phyloP scores from a whole-genome alignment of 2,797 vertebrate genomes.

The Glyptemys insculpta region DNA sequence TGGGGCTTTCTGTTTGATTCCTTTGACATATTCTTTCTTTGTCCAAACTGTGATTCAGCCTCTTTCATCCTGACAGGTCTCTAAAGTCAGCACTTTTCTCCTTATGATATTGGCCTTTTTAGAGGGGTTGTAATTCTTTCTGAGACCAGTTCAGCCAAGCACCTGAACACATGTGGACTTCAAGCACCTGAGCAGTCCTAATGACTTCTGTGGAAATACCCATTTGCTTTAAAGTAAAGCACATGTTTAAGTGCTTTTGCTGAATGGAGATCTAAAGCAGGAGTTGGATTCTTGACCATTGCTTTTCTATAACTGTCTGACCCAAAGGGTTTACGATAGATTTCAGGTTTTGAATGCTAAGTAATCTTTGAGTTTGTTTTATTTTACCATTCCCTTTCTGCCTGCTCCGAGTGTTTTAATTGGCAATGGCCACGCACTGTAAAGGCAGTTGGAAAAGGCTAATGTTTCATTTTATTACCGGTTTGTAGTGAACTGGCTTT shows the following conservation, averaged over 20 bases:
- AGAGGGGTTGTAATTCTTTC: conserved; percentile 35
- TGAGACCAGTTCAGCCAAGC: not conserved
- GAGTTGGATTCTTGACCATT: not conserved
- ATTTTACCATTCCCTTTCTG: conserved; percentile 50
- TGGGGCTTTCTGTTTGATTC: not conserved
- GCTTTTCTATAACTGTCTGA: conserved; percentile 8
- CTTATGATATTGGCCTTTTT: not conserved
- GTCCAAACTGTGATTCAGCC: not conserved
- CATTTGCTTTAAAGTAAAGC: conserved; percentile 6
- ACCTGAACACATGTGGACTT: not conserved
- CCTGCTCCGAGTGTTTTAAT: conserved; percentile 52
- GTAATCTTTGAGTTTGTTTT: conserved; percentile 36
- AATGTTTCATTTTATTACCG: conserved; percentile 70
- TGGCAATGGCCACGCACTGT: conserved; percentile 36
- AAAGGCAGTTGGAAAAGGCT: conserved; percentile 43
- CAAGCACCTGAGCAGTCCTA: accelerated
- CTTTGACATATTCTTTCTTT: not conserved
- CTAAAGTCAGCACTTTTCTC: not conserved
- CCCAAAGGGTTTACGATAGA: not conserved
- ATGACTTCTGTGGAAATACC: not conserved
- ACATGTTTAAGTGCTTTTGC: not conserved
- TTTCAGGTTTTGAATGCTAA: not conserved
- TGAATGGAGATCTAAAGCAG: not conserved
- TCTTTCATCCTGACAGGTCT: conserved; percentile 10
- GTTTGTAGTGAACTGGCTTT: conserved; percentile 62